Percentiles rank a stretch among this genome's conserved stretches.
Conservation (phyloP, 1,140 invertebrate species). For the Matsumurasca onukii region DNA sequence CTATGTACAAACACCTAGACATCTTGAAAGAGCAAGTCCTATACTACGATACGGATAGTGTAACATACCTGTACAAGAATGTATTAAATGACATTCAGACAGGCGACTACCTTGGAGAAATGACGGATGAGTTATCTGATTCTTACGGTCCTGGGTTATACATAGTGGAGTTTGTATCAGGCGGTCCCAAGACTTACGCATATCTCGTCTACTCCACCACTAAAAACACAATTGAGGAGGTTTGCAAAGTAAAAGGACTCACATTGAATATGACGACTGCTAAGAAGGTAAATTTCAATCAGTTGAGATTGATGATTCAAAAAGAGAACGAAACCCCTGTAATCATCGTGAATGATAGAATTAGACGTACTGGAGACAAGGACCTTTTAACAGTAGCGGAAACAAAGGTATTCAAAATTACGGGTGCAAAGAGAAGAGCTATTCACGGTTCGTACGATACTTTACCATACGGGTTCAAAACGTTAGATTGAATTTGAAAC, state of each 20-base stretch:
- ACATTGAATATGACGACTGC: conserved; percentile 35
- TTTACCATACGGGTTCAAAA: conserved; percentile 3
- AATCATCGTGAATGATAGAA: not conserved
- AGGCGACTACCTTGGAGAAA: conserved; percentile 44
- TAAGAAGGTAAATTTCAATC: conserved; percentile 38
- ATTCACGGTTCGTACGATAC: not conserved
- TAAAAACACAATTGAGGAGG: not conserved
- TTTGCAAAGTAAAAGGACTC: conserved; percentile 40
- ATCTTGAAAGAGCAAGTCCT: conserved; percentile 43
- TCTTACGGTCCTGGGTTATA: conserved; percentile 41
- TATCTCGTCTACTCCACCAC: conserved; percentile 31
- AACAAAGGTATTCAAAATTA: conserved; percentile 1
- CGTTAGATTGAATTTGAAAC: too few species aligned
- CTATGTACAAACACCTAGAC: conserved; percentile 47
- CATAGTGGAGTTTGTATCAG: conserved; percentile 42
- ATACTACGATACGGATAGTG: conserved; percentile 50
- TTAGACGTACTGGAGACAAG: not conserved
- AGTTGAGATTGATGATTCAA: conserved; percentile 26
- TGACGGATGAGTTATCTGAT: too few species aligned
- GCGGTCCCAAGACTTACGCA: conserved; percentile 45
- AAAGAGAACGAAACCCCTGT: not conserved
- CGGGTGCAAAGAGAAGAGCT: not conserved
- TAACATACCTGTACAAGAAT: conserved; percentile 40
- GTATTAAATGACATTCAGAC: conserved; percentile 35
- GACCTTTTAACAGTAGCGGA: conserved; percentile 1